Evolutionary conservation across 2,797 vertebrate species (phyloP).

Genomic region (Gymnothorax javanicus): DNA sequence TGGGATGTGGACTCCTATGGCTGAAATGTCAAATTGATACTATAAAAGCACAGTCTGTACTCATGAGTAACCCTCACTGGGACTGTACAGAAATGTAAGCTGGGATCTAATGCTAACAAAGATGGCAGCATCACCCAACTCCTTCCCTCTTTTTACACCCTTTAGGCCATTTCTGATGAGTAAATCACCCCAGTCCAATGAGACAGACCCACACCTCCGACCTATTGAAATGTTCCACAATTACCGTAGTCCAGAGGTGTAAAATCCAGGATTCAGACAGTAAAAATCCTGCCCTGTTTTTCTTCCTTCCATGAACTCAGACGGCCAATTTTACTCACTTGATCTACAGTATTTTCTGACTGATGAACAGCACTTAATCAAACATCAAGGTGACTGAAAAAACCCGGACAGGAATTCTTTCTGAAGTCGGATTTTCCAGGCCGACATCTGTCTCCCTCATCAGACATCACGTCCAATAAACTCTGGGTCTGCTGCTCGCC

Average conservation of each 20-base stretch:
- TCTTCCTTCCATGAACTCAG: no score
- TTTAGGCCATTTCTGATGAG: constrained; percentile 51
- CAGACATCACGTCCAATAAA: constrained; percentile 24
- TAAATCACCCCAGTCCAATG: constrained; percentile 24
- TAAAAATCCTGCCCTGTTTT: no score
- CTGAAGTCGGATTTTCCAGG: no score
- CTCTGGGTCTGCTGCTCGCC: background rate
- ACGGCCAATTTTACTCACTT: no score
- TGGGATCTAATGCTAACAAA: background rate
- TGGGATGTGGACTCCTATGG: constrained; percentile 21
- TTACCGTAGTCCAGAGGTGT: background rate
- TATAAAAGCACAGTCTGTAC: constrained; percentile 35
- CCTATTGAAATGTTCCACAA: constrained; percentile 27
- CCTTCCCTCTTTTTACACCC: constrained; percentile 44
- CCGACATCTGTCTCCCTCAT: background rate
- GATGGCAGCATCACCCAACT: background rate
- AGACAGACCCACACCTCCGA: background rate
- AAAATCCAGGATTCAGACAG: no score
- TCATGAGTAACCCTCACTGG: constrained; percentile 30
- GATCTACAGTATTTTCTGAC: no score
- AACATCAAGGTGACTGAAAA: no score
- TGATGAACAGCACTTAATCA: no score
- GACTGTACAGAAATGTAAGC: background rate
- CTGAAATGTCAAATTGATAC: constrained; percentile 31
- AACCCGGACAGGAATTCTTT: no score